Conservation (phyloP, 2,797 vertebrate species). For the Macropus fuliginosus region DNA sequence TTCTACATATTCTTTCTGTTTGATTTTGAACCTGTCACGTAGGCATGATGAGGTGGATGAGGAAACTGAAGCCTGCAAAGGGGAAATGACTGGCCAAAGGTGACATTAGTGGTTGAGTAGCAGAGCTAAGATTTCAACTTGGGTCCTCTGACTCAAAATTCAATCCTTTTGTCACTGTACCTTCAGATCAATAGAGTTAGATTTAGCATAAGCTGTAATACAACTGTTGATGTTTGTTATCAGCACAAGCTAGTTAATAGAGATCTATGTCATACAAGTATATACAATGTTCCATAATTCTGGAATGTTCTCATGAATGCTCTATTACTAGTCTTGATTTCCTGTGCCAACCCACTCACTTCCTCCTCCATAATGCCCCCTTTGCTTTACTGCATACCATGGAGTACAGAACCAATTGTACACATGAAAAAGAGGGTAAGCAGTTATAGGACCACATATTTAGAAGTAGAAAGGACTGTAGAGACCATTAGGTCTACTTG, state of each 20-base stretch:
- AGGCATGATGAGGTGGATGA: not conserved
- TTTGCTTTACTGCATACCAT: not conserved
- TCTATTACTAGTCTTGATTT: not conserved
- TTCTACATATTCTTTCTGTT: not conserved
- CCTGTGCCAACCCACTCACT: not conserved
- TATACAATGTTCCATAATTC: not conserved
- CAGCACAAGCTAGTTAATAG: not conserved
- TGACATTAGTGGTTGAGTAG: not conserved
- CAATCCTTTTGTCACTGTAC: not conserved
- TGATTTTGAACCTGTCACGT: not conserved
- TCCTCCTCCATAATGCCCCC: not conserved
- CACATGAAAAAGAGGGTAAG: not conserved
- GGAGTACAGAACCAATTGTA: not conserved
- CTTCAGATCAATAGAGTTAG: not conserved
- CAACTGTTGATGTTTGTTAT: not conserved
- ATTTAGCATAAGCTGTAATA: not conserved
- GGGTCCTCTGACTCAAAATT: not conserved
- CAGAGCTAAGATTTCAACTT: too few species aligned
- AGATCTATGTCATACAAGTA: not conserved
- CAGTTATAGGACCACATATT: not conserved
- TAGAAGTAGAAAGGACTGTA: not conserved
- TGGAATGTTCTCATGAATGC: not conserved
- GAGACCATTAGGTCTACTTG: not conserved
- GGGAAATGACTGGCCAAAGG: not conserved
- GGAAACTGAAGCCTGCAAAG: not conserved